phyloP scores from a whole-genome alignment of 2,113 vertebrate species.

The Heteronetta atricapilla region DNA sequence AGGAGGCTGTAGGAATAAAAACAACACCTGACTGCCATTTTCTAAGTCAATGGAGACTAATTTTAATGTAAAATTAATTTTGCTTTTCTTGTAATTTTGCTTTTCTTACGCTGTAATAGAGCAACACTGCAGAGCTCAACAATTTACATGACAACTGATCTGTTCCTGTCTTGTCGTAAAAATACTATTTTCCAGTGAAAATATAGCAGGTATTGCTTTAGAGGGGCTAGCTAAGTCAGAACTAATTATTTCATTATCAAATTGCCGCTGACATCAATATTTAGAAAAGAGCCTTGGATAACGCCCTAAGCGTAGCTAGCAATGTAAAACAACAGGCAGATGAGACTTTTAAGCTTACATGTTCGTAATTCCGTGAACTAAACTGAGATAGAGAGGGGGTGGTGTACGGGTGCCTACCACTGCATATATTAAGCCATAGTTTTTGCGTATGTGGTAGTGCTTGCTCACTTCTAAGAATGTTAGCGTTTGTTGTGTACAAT shows the following conservation, averaged over 20 bases:
- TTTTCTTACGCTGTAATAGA: background rate
- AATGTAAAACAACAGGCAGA: background rate
- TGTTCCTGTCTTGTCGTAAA: background rate
- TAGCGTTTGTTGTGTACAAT: background rate
- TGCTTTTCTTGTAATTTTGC: background rate
- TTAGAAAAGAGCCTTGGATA: background rate
- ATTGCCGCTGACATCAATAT: background rate
- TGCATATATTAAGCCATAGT: background rate
- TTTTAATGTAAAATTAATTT: background rate
- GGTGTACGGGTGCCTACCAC: background rate
- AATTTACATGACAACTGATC: background rate
- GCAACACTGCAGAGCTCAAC: background rate
- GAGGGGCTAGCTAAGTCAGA: background rate
- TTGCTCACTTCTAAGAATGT: background rate
- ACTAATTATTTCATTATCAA: background rate
- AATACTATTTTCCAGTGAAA: background rate
- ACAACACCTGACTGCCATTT: background rate
- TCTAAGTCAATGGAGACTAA: background rate
- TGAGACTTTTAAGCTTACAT: background rate
- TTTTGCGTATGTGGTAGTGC: background rate
- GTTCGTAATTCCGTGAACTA: conserved; percentile 2
- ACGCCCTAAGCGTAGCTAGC: background rate
- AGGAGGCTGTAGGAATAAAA: background rate
- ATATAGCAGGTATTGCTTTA: background rate
- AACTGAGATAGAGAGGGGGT: background rate